Percentiles rank a stretch among this genome's conserved stretches.
phyloP scores from a whole-genome alignment of 2,888 invertebrate genomes.

The Dichetophora obliterata region DNA sequence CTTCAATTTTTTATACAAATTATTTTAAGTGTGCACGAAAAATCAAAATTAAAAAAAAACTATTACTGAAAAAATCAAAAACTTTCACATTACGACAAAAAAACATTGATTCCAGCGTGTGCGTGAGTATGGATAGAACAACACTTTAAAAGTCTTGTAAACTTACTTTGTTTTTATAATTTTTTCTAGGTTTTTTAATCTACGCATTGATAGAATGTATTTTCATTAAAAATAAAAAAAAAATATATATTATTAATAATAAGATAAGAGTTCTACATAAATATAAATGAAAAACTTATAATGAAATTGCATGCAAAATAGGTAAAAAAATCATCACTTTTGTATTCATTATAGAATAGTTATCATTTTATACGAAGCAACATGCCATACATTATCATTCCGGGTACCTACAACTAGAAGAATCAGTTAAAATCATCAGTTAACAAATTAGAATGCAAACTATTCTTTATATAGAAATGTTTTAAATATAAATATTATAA shows the following conservation, averaged over 20 bases:
- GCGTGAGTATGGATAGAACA: background rate
- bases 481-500: background rate
- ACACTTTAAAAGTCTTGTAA: conserved; percentile 41
- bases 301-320: conserved; percentile 1
- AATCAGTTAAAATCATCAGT: conserved; percentile 18
- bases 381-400: conserved; percentile 34
- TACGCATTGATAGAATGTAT: conserved; percentile 50
- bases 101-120: conserved; percentile 8
- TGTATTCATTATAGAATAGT: background rate
- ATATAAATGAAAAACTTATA: conserved; percentile 10
- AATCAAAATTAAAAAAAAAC: too few species aligned
- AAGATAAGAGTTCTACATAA: background rate
- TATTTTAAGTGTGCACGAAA: background rate
- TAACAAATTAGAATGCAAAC: background rate
- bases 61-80: background rate
- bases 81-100: conserved; percentile 1
- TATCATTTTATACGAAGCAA: conserved; percentile 1
- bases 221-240: conserved; percentile 39
- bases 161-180: conserved; percentile 63
- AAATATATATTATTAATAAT: conserved; percentile 19
- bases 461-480: background rate
- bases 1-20: background rate
- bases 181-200: conserved; percentile 61
- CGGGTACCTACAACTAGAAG: conserved; percentile 19
- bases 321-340: background rate